Evolutionary conservation across 1,140 invertebrate genomes (phyloP).

Genomic region (Tribolium madens): DNA sequence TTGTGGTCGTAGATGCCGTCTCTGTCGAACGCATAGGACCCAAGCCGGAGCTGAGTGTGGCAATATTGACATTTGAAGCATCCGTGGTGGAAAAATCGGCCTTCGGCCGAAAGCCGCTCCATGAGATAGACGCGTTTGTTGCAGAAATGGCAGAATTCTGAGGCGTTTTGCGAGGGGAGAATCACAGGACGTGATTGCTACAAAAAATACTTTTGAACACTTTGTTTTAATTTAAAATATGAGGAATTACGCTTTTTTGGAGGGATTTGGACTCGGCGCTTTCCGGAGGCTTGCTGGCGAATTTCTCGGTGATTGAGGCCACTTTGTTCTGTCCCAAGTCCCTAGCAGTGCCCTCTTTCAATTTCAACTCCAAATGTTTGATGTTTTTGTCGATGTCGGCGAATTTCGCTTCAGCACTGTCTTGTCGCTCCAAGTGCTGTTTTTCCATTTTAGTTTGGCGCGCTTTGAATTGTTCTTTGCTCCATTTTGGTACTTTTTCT

Average conservation of each 20-base stretch:
- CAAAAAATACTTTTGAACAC: slow-evolving; percentile 35
- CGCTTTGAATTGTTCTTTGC: slow-evolving; percentile 85
- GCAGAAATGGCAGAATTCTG: slow-evolving; percentile 89
- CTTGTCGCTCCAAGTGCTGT: slow-evolving; percentile 71
- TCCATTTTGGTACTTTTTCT: slow-evolving; percentile 92
- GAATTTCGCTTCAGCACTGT: slow-evolving; percentile 73
- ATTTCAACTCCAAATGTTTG: slow-evolving; percentile 82
- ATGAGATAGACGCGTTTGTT: slow-evolving; percentile 89
- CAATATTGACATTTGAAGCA: slow-evolving; percentile 87
- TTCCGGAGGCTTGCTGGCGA: slow-evolving; percentile 75
- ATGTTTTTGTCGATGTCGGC: slow-evolving; percentile 84
- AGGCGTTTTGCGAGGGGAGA: slow-evolving; percentile 74
- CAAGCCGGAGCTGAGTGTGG: slow-evolving; percentile 75
- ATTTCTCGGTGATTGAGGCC: slow-evolving; percentile 86
- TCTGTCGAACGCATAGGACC: slow-evolving; percentile 82
- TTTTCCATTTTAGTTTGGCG: slow-evolving; percentile 83
- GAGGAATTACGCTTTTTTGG: slow-evolving; percentile 73
- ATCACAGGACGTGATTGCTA: slow-evolving; percentile 62
- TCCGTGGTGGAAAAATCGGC: slow-evolving; percentile 87
- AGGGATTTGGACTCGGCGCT: slow-evolving; percentile 68
- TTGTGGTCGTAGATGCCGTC: slow-evolving; percentile 78
- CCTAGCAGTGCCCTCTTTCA: slow-evolving; percentile 81
- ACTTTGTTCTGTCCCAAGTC: slow-evolving; percentile 86
- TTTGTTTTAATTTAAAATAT: slow-evolving; percentile 16
- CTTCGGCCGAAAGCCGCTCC: slow-evolving; percentile 88